Conservation (phyloP, 2,888 invertebrate genomes). For the Melinaea marsaeus region DNA sequence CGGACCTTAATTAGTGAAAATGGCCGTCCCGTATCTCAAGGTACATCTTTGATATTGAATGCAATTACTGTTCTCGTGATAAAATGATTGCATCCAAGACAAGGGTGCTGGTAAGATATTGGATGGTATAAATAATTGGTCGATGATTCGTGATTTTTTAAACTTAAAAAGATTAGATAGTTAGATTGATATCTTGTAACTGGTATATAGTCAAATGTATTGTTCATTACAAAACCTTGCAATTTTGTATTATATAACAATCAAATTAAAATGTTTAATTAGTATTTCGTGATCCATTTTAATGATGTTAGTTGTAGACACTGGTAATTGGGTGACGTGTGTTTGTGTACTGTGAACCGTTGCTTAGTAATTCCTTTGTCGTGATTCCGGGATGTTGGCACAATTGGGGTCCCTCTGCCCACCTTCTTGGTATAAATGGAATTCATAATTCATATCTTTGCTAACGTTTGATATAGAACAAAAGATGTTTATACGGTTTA, state of each 20-base stretch:
- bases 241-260: constrained; percentile 38
- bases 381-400: constrained; percentile 21
- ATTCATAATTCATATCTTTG: constrained; percentile 26
- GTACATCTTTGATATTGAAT: constrained; percentile 74
- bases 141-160: constrained; percentile 10
- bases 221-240: constrained; percentile 28
- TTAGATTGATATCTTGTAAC: neutral
- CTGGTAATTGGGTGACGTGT: constrained; percentile 31
- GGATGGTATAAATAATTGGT: constrained; percentile 32
- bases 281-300: constrained; percentile 48
- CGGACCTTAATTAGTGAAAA: constrained; percentile 74
- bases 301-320: constrained; percentile 39
- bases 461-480: constrained; percentile 22
- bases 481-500: constrained; percentile 28
- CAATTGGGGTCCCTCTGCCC: constrained; percentile 24
- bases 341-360: constrained; percentile 29
- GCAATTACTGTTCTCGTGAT: constrained; percentile 74
- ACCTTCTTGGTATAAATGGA: constrained; percentile 22
- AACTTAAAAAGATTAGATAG: neutral
- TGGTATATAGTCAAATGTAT: too few relatives aligned
- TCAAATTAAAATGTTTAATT: constrained; percentile 52
- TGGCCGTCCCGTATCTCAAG: constrained; percentile 61
- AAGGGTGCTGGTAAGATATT: constrained; percentile 30
- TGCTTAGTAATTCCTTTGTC: constrained; percentile 30
- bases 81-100: constrained; percentile 50